These are phyloP conservation scores for Hylaeus anthracinus DNA, from an alignment of 1,140 invertebrate species.

Conservation along the genomic window DNA sequence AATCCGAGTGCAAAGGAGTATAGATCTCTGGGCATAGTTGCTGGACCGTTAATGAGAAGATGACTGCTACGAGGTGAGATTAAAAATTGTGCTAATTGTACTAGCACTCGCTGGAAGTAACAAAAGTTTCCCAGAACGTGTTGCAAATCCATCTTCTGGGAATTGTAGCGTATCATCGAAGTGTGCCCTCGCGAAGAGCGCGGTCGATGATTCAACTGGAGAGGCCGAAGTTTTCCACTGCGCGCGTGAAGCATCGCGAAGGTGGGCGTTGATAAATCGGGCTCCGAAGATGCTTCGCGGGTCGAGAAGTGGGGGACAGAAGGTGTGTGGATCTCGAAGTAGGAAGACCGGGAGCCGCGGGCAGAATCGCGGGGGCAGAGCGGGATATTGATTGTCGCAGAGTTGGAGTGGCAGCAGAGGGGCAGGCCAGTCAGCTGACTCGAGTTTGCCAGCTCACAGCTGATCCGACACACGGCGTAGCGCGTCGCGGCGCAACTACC, in stretches of 20 bases:
- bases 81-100: no score
- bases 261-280: constrained; percentile 5
- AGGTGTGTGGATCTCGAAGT: not conserved
- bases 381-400: constrained; percentile 74
- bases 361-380: constrained; percentile 35
- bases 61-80: no score
- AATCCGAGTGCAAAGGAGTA: no score
- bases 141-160: no score
- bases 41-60: no score
- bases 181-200: no score
- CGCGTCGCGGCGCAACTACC: constrained; percentile 70
- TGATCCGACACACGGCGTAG: constrained; percentile 65
- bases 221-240: not conserved
- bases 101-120: no score
- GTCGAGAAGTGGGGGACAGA: not conserved
- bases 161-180: no score
- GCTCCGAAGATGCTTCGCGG: not conserved
- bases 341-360: not conserved
- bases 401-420: constrained; percentile 53
- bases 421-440: constrained; percentile 72
- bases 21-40: no score
- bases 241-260: not conserved
- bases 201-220: not conserved
- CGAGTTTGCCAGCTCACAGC: constrained; percentile 74
- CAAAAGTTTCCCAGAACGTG: no score